These are phyloP conservation scores for Brachyopa scutellaris DNA, from an alignment of 2,888 invertebrate genomes.

Conservation along the genomic window DNA sequence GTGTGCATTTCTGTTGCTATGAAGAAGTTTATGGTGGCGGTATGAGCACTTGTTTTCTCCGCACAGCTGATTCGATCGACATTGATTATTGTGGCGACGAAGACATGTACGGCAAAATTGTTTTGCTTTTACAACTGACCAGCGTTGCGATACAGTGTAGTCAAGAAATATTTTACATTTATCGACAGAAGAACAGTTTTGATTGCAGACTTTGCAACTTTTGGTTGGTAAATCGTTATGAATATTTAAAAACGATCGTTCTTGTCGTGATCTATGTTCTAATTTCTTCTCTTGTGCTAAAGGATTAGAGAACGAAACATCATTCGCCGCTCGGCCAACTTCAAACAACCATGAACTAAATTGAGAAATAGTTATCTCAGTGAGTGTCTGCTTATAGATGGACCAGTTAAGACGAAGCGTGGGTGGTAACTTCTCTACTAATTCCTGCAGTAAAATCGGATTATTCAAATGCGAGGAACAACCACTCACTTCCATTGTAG, in stretches of 20 bases:
- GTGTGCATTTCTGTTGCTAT: not conserved
- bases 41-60: not conserved
- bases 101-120: not conserved
- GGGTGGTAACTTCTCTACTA: constrained; percentile 10
- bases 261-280: not conserved
- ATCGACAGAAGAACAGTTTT: not conserved
- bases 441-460: constrained; percentile 12
- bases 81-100: not conserved
- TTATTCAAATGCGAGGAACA: constrained; percentile 33
- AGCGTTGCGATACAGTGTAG: not conserved
- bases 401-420: constrained; percentile 7
- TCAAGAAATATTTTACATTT: constrained; percentile 8
- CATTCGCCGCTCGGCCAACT: constrained; percentile 13
- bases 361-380: not conserved
- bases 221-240: not conserved
- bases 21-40: not conserved
- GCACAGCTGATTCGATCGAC: not conserved
- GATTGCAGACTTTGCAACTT: not conserved
- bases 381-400: not conserved
- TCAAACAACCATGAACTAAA: not conserved
- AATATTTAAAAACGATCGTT: not conserved
- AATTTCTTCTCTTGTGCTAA: no score
- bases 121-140: not conserved
- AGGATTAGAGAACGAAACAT: not conserved
- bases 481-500: constrained; percentile 6